Evolutionary conservation across 92 coral and sea anemone species (phyloP).

Genomic region (Siderastrea radians): DNA sequence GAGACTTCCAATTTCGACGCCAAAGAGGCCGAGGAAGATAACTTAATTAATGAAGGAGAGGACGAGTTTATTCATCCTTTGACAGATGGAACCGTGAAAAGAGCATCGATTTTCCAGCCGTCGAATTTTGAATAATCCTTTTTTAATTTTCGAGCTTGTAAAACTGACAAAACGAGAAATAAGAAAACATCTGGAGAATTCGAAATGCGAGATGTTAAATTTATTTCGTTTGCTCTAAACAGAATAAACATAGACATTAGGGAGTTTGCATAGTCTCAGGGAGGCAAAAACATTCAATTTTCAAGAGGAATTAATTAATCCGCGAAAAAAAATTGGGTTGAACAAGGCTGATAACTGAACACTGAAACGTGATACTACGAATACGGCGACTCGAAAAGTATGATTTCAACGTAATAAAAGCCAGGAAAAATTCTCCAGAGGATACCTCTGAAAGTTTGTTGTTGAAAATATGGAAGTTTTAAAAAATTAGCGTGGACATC

Average conservation of each 20-base stretch:
- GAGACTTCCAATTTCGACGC: slow-evolving; percentile 30
- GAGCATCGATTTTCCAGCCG: slow-evolving; percentile 73
- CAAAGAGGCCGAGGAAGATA: slow-evolving; percentile 10
- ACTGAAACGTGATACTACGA: not conserved
- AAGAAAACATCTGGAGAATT: not conserved
- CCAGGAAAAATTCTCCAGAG: no score
- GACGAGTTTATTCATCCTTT: slow-evolving; percentile 19
- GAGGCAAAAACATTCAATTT: slow-evolving; percentile 3
- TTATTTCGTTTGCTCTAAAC: not conserved
- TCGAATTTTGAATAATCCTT: slow-evolving; percentile 67
- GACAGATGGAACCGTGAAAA: slow-evolving; percentile 25
- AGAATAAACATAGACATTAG: not conserved
- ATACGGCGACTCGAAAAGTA: no score
- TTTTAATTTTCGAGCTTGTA: not conserved
- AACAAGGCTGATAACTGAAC: not conserved
- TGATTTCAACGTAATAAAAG: no score
- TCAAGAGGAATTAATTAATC: not conserved
- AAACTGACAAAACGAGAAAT: not conserved
- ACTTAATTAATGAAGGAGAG: slow-evolving; percentile 32
- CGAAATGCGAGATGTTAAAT: not conserved
- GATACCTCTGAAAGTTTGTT: no score
- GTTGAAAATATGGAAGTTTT: not conserved
- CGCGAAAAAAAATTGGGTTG: not conserved
- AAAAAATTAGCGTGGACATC: not conserved
- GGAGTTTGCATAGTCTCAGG: not conserved